These are phyloP conservation scores for Andrena hattorfiana DNA, from an alignment of 2,888 invertebrate species.

Conservation along the genomic window DNA sequence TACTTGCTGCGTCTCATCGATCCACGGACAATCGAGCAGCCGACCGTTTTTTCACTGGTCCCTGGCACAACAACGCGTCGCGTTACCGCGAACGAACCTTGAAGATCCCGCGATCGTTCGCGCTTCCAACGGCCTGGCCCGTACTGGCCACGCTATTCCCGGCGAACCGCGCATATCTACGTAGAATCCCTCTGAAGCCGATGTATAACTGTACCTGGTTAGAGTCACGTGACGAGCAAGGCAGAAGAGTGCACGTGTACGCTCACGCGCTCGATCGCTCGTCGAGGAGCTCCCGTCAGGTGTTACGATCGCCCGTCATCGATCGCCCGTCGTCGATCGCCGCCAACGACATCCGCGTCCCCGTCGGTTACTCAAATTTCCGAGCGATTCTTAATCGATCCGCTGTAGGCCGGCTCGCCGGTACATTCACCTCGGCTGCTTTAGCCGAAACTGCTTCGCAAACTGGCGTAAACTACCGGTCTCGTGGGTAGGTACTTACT, in stretches of 20 bases:
- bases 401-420: neutral
- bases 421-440: too few species aligned
- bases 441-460: too few species aligned
- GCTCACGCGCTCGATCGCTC: constrained; percentile 21
- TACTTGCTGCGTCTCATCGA: neutral
- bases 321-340: neutral
- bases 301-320: constrained; percentile 2
- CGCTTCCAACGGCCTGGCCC: constrained; percentile 23
- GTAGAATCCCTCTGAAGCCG: constrained; percentile 31
- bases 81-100: constrained; percentile 50
- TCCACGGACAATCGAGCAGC: neutral
- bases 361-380: neutral
- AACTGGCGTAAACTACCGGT: too few species aligned
- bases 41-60: neutral
- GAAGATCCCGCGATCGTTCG: constrained; percentile 48
- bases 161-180: constrained; percentile 19
- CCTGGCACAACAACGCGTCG: constrained; percentile 15
- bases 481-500: too few species aligned
- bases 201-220: constrained; percentile 62
- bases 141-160: constrained; percentile 24
- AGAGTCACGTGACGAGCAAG: constrained; percentile 48
- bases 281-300: neutral
- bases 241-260: constrained; percentile 46
- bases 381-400: neutral
- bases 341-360: neutral